phyloP scores from a whole-genome alignment of 2,113 vertebrate genomes.

The Excalfactoria chinensis region DNA sequence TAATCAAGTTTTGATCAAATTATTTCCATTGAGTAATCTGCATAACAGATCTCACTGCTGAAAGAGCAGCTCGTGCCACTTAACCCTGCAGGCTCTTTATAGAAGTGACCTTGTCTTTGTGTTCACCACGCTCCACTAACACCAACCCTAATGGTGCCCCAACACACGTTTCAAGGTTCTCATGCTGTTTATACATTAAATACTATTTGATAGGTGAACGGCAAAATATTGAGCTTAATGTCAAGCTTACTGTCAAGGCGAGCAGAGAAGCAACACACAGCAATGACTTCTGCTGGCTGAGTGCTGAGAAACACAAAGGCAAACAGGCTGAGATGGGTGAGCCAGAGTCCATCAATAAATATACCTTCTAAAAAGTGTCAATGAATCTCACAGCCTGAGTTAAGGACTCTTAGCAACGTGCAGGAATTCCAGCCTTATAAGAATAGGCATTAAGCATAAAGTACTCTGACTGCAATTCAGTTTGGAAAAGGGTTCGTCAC shows the following conservation, averaged over 20 bases:
- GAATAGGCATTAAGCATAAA: background rate
- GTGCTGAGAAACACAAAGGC: background rate
- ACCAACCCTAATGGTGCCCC: background rate
- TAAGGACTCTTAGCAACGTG: background rate
- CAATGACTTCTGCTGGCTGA: background rate
- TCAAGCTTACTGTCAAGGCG: background rate
- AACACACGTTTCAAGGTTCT: background rate
- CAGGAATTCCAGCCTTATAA: background rate
- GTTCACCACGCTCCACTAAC: background rate
- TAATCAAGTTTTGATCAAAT: constrained; percentile 48
- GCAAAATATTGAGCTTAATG: background rate
- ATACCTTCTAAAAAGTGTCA: background rate
- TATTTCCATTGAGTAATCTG: background rate
- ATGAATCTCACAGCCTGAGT: background rate
- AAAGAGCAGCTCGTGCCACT: background rate
- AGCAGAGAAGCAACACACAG: background rate
- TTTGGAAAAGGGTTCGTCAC: background rate
- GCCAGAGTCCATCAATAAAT: background rate
- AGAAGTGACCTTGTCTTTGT: background rate
- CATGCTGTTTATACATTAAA: background rate
- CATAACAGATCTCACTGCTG: background rate
- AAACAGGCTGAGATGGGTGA: constrained; percentile 12
- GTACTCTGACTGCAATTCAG: background rate
- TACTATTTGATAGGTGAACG: background rate
- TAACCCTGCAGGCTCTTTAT: background rate